These are phyloP conservation scores for Mylabris phalerata DNA, from an alignment of 1,140 invertebrate genomes.

Conservation along the genomic window DNA sequence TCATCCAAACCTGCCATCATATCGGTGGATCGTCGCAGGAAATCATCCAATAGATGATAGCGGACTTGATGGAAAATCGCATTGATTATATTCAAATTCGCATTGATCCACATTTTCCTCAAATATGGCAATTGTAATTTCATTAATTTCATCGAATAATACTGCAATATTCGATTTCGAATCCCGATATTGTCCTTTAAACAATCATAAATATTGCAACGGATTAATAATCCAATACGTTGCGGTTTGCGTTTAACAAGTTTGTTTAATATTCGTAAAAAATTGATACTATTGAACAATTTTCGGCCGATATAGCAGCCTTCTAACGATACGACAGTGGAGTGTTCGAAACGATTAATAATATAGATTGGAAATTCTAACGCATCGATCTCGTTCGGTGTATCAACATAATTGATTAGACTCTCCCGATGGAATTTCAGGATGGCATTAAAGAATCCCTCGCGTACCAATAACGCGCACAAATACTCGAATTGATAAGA, in stretches of 20 bases:
- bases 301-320: slow-evolving; percentile 52
- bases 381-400: slow-evolving; percentile 86
- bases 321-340: slow-evolving; percentile 63
- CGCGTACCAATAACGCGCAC: slow-evolving; percentile 94
- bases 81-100: slow-evolving; percentile 98
- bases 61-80: slow-evolving; percentile 94
- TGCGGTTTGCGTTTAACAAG: slow-evolving; percentile 98
- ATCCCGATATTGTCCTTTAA: slow-evolving; percentile 90
- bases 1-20: background rate
- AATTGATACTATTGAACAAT: slow-evolving; percentile 93
- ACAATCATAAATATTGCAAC: slow-evolving; percentile 96
- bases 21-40: background rate
- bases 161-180: slow-evolving; percentile 90
- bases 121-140: slow-evolving; percentile 99
- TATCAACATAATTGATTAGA: slow-evolving; percentile 84
- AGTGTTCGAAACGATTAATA: slow-evolving; percentile 57
- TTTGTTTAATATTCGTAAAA: slow-evolving; percentile 93
- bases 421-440: slow-evolving; percentile 98
- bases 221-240: slow-evolving; percentile 96
- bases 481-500: slow-evolving; percentile 99
- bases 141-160: slow-evolving; percentile 92
- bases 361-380: slow-evolving; percentile 91
- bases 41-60: slow-evolving; percentile 92
- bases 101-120: slow-evolving; percentile 94
- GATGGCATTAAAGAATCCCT: slow-evolving; percentile 96